Evolutionary conservation across 2,113 vertebrate genomes (phyloP), one percentile per base, ranked within the genome.

Genomic region (Lophius piscatorius): DNA sequence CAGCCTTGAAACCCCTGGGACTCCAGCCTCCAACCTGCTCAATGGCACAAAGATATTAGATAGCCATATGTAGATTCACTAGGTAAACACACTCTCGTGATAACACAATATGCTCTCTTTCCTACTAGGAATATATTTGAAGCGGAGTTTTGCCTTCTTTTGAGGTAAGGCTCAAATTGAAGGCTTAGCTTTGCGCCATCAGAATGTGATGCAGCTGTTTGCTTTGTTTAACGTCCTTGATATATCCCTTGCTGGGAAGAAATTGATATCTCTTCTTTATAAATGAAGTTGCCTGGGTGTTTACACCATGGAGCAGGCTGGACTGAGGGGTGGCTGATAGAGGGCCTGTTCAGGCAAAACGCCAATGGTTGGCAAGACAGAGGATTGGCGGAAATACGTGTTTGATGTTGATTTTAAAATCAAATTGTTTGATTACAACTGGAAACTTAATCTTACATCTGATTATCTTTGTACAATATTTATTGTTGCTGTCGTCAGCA

Each of bases 11-110:
- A 82, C 85, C 88, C 87, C 70, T 73, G 85, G 87, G 89, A 88
- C 70, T 67, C 63, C 63, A 47, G 79, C 73, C 68, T 80, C 76
- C 75, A 83, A 74, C 72, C 72, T 84, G 80, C 80, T 90, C 84
- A 86, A 70, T 89, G 83, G 85, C 87, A 82, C 89, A 90, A 80
- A 83, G 87, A 91, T 91, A 91, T 89, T 90, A 91, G 89, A 91
- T 90, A 90, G 89, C 83, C 78, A 85, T 92, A 91, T 91, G 90
- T 89, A 91, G 90, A 91, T 89, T 88, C 78, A 75, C 81, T 88
- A 69, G 78, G 87, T 90, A 89, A 92, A 91, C 86, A 91, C 66
- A 85, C 81, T 70, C 76, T 78, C 73, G 61, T 75, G 86, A 87
- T 88, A 88, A 81, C 86, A 81, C 79, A 82, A 84, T 85, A 66